Evolutionary conservation across 2,797 vertebrate genomes (phyloP).

Genomic region (Pseudochaenichthys georgianus): DNA sequence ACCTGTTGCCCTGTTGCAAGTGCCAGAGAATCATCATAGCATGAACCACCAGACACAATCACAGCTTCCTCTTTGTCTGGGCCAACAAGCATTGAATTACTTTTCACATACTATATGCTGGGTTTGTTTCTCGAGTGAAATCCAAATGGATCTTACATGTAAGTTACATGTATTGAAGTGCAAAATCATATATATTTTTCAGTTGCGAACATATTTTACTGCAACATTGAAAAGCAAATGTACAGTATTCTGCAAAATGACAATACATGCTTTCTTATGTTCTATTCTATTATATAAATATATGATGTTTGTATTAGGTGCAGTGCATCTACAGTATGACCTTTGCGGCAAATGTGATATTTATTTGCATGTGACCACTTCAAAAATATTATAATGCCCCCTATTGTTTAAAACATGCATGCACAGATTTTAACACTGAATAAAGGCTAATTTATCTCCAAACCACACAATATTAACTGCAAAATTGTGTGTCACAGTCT

Average conservation of each 20-base stretch:
- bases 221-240: too few species aligned
- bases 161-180: too few species aligned
- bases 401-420: slow-evolving; percentile 6
- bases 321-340: not conserved
- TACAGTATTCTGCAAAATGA: too few species aligned
- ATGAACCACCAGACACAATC: not conserved
- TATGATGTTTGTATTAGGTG: not conserved
- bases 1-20: not conserved
- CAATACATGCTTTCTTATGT: too few species aligned
- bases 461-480: not conserved
- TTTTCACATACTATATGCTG: too few species aligned
- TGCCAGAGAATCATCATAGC: not conserved
- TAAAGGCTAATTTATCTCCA: not conserved
- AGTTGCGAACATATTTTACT: too few species aligned
- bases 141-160: too few species aligned
- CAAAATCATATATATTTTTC: too few species aligned
- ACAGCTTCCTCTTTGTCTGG: too few species aligned
- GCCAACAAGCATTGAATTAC: too few species aligned
- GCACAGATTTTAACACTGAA: not conserved
- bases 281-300: not conserved
- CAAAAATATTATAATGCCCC: slow-evolving; percentile 6
- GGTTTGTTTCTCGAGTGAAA: too few species aligned
- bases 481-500: too few species aligned
- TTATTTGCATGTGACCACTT: not conserved
- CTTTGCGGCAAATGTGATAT: not conserved